Evolutionary conservation across 2,888 invertebrate genomes (phyloP), one percentile per base, ranked within the genome.

Genomic region (Amorpha juglandis): DNA sequence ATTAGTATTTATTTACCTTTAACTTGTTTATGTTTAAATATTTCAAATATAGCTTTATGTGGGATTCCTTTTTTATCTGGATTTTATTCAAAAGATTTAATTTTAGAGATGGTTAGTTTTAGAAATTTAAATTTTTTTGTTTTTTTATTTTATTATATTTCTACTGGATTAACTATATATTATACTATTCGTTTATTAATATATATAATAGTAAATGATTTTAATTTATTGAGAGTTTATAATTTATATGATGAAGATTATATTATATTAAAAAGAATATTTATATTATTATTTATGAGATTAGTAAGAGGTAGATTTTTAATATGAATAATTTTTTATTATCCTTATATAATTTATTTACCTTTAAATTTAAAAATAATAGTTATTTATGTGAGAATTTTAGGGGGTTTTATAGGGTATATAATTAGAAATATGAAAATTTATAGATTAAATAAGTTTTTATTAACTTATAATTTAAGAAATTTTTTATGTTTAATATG

Each of bases 51-150:
- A 78, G 88, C 95, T 75, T 94, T 95, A 87, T 94, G 94, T 91
- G 95, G 95, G 0, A 90, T 95, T 82, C 95, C 95, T 9, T 95
- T 95, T 94, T 88, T 95, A 83, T 88, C 95, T 0, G 95, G 95
- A 0, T 95, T 95, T 95, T 96, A 95, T 89, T 95, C 95, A 35
- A 95, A 95, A 47, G 95, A 95, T 92, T 85, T 94, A 86, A 94
- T 95, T 94, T 93, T 95, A 86, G 95, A 95, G 72, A 76, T 94
- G 73, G 83, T 94, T 65, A 89, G 89, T 72, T 88, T 94, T 84
- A 89, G 82, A 71, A 88, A 89, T 89, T 79, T 94, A 82, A 94
- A 94, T 94, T 78, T 92, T 75, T 87, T 91, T 86, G 83, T 91
- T 84, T 94, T 93, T 88, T 82, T 94, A 76, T 84, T 94, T 79